A percentile compares a stretch with the other conserved stretches of the same genome.
phyloP scores from a whole-genome alignment of 2,888 invertebrate species.

The Teleogryllus oceanicus region DNA sequence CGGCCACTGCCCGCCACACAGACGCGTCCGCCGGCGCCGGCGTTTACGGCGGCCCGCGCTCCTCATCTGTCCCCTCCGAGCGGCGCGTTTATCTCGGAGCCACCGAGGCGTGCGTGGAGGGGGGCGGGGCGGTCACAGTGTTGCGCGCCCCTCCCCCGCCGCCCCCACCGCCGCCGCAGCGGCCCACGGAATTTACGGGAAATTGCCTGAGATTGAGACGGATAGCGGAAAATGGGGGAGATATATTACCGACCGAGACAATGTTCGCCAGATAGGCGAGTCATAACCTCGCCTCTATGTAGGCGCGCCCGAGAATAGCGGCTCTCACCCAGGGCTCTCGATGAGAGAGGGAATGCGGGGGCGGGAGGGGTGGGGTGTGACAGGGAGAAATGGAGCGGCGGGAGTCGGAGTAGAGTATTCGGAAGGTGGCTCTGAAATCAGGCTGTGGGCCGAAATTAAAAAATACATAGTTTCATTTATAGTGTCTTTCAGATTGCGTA shows the following conservation, averaged over 20 bases:
- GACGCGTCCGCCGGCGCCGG: neutral
- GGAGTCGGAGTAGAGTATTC: too few relatives aligned
- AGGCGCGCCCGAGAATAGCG: neutral
- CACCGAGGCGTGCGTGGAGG: neutral
- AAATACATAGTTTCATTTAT: too few relatives aligned
- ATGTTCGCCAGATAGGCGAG: slow-evolving; percentile 11
- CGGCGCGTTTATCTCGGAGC: neutral
- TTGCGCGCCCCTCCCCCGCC: too few relatives aligned
- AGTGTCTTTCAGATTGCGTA: too few relatives aligned
- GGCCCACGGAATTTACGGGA: neutral
- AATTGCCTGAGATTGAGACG: slow-evolving; percentile 7
- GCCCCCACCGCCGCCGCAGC: neutral
- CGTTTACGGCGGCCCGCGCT: neutral
- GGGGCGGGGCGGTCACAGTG: too few relatives aligned
- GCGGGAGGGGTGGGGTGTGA: too few relatives aligned
- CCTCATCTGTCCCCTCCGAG: neutral
- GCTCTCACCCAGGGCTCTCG: neutral
- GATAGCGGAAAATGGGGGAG: slow-evolving; percentile 18
- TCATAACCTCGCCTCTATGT: neutral
- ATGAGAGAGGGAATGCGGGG: neutral
- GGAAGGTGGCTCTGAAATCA: too few relatives aligned
- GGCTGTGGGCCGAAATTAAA: too few relatives aligned
- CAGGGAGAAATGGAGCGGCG: too few relatives aligned
- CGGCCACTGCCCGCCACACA: neutral
- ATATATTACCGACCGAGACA: neutral